phyloP scores from a whole-genome alignment of 2,113 vertebrate genomes.

The Onychostoma macrolepis region DNA sequence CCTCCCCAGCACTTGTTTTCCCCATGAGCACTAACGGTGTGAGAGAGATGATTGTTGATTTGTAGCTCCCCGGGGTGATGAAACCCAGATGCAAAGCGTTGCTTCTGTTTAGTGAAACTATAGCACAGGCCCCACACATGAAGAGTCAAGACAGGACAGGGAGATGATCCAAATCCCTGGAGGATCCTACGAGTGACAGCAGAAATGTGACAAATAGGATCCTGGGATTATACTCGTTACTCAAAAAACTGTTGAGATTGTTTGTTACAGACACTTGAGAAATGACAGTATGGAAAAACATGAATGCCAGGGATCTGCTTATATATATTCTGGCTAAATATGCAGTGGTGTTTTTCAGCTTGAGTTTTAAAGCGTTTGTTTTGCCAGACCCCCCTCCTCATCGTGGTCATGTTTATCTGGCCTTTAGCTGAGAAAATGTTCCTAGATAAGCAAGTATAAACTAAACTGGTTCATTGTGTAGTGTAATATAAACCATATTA shows the following conservation, averaged over 20 bases:
- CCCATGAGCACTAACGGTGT: background rate
- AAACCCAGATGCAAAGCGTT: constrained; percentile 43
- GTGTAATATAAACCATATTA: background rate
- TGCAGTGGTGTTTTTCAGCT: background rate
- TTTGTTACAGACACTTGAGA: background rate
- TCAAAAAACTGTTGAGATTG: background rate
- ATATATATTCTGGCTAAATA: background rate
- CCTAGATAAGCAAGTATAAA: background rate
- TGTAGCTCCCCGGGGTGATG: constrained; percentile 38
- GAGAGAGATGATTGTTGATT: constrained; percentile 51
- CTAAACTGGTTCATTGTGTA: background rate
- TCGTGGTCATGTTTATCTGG: constrained; percentile 4
- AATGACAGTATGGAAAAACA: background rate
- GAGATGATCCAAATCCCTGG: background rate
- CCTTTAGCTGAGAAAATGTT: constrained; percentile 25
- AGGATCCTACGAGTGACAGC: background rate
- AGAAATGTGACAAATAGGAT: background rate
- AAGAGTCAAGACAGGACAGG: constrained; percentile 1
- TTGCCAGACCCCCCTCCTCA: background rate
- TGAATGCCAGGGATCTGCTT: too few species aligned
- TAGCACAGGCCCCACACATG: constrained; percentile 8
- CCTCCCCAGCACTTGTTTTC: constrained; percentile 8
- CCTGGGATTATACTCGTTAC: background rate
- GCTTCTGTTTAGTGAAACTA: background rate
- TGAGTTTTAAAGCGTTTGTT: background rate